Base-by-base conservation (phyloP, 2,113 vertebrate genomes). In the Microtus pennsylvanicus region DNA sequence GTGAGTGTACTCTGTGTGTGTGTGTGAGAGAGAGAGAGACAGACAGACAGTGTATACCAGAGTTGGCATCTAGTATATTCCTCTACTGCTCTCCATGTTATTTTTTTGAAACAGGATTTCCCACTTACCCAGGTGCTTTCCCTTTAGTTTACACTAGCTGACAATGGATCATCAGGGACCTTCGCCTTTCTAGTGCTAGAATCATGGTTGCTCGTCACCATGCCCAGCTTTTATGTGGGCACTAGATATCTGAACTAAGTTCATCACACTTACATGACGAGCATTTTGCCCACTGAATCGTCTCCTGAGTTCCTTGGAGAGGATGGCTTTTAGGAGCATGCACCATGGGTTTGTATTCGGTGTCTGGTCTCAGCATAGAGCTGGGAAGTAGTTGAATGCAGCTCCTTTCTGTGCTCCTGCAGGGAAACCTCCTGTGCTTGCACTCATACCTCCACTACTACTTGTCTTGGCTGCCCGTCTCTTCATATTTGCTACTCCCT, bases 371-470 rank as follows among this genome's bases (percentile, higher is more conserved):
- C 28, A 1, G 4, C 28, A 16, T 13, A 28, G 72, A 52, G 35
- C 50, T 11, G 4, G 67, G 78, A 45, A 11, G 0, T 2, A 17
- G 55, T 3, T 33, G 77, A 55, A 55, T 52, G 10, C 1, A 0
- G 16, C 26, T 38, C 0, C 65, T 72, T 8, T 72, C 69, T 72
- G 35, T 72, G 69, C 69, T 72, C 17, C 17, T n/a, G 70, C 35
- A 72, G 67, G 69, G 14, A 72, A n/a, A 19, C 33, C 69, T 72
- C 69, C 17, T 72, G 69, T n/a, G 35, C 70, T 72, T 22, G 3
- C 35, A 3, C 2, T 3, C 0, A 7, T 0, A 9, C 30, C 12
- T 28, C 76, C 45, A 14, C 13, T 17, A 24, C 14, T n/a, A n/a
- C 4, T n/a, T 72, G 69, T 35, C 16, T 19, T 72, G 3, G 14